A percentile compares a stretch with the other conserved stretches of the same genome.
These are phyloP conservation scores for Leucopternis melanops DNA, from an alignment of 2,113 vertebrate genomes.

Conservation along the genomic window DNA sequence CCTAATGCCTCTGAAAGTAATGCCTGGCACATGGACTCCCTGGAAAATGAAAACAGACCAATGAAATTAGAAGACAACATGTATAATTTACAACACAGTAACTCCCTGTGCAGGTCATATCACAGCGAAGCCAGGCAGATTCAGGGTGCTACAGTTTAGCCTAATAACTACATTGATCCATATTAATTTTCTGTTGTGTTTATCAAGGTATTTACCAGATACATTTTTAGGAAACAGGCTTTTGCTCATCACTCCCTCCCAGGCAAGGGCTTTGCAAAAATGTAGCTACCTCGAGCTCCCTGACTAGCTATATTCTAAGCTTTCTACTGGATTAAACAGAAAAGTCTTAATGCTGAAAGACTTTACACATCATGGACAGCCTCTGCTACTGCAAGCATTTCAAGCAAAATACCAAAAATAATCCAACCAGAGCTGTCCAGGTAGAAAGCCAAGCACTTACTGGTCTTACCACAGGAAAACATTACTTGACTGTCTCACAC, in stretches of 20 bases:
- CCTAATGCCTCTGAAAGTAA: background rate
- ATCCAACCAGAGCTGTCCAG: background rate
- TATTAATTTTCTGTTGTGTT: background rate
- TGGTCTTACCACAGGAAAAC: background rate
- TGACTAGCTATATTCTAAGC: background rate
- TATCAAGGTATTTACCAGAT: background rate
- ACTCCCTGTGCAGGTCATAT: accelerated
- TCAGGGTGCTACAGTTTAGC: background rate
- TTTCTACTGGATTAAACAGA: background rate
- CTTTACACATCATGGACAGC: background rate
- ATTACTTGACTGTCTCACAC: background rate
- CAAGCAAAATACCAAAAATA: background rate
- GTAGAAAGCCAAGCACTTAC: background rate
- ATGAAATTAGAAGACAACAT: background rate
- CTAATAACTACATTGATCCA: background rate
- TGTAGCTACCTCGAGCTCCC: background rate
- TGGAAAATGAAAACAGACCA: background rate
- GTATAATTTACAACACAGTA: accelerated
- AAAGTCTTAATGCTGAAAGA: background rate
- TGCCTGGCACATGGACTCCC: background rate
- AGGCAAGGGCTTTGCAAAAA: background rate
- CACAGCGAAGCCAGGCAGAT: background rate
- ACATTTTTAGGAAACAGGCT: background rate
- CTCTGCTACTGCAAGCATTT: background rate
- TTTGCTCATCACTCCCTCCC: background rate